Percentiles rank a stretch among this genome's conserved stretches.
These are phyloP conservation scores for Mythimna pallens DNA, from an alignment of 2,888 invertebrate genomes.

Conservation along the genomic window DNA sequence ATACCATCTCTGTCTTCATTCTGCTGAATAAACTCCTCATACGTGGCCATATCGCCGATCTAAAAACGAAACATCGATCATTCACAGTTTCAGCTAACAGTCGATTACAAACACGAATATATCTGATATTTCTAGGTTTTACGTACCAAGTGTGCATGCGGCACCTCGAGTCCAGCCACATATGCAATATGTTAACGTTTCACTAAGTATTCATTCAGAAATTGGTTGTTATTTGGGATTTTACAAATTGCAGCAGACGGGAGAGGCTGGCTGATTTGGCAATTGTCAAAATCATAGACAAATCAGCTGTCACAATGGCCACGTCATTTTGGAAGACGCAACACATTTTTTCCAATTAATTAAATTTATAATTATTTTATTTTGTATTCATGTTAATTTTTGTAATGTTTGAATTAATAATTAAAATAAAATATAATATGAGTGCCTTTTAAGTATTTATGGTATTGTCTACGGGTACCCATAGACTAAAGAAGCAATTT, in stretches of 20 bases:
- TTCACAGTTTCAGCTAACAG: constrained; percentile 63
- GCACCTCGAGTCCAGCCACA: constrained; percentile 67
- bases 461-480: constrained; percentile 47
- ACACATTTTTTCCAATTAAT: constrained; percentile 11
- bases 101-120: constrained; percentile 46
- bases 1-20: constrained; percentile 99
- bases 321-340: constrained; percentile 88
- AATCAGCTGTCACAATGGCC: constrained; percentile 86
- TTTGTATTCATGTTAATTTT: neutral
- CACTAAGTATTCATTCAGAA: constrained; percentile 81
- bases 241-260: constrained; percentile 73
- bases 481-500: constrained; percentile 56
- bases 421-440: neutral
- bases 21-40: constrained; percentile 99
- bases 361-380: neutral
- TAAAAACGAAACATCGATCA: constrained; percentile 71
- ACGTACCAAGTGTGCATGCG: constrained; percentile 78
- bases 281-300: constrained; percentile 87
- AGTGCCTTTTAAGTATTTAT: neutral
- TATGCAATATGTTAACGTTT: constrained; percentile 65
- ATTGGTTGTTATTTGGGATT: constrained; percentile 64
- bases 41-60: constrained; percentile 94
- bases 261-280: constrained; percentile 88
- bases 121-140: constrained; percentile 55
- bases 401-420: neutral